phyloP scores from a whole-genome alignment of 2,888 invertebrate genomes.

The Mythimna impura region DNA sequence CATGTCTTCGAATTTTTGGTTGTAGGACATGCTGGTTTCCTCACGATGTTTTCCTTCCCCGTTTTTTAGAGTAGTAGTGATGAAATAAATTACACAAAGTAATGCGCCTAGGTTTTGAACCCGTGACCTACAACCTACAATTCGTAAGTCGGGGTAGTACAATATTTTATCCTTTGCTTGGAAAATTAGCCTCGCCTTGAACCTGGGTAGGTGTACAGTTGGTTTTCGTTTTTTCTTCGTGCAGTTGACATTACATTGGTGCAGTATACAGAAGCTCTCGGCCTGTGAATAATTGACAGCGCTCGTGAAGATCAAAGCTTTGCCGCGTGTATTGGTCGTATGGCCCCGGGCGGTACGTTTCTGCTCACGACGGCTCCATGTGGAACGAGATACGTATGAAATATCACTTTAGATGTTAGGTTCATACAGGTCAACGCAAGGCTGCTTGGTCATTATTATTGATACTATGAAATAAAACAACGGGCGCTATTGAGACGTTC shows the following conservation, averaged over 20 bases:
- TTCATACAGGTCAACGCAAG: neutral
- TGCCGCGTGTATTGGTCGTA: constrained; percentile 59
- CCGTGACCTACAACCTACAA: too few relatives aligned
- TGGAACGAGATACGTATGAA: neutral
- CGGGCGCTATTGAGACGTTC: too few relatives aligned
- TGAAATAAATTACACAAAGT: too few relatives aligned
- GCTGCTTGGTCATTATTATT: too few relatives aligned
- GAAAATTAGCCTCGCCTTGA: neutral
- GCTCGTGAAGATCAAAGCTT: constrained; percentile 67
- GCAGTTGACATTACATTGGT: constrained; percentile 19
- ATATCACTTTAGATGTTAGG: neutral
- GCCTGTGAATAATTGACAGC: constrained; percentile 70
- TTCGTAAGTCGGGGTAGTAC: too few relatives aligned
- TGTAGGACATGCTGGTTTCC: too few relatives aligned
- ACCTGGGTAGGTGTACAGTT: neutral
- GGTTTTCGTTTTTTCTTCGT: constrained; percentile 1
- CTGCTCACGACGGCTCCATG: constrained; percentile 19
- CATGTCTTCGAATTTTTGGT: too few relatives aligned
- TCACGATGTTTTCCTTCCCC: too few relatives aligned
- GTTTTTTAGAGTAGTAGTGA: too few relatives aligned
- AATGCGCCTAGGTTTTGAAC: too few relatives aligned
- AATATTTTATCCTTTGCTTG: neutral
- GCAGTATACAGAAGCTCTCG: constrained; percentile 44
- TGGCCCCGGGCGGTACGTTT: constrained; percentile 13
- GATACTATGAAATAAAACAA: too few relatives aligned